Evolutionary conservation across 1,140 invertebrate genomes (phyloP).

Genomic region (Hetaerina americana): DNA sequence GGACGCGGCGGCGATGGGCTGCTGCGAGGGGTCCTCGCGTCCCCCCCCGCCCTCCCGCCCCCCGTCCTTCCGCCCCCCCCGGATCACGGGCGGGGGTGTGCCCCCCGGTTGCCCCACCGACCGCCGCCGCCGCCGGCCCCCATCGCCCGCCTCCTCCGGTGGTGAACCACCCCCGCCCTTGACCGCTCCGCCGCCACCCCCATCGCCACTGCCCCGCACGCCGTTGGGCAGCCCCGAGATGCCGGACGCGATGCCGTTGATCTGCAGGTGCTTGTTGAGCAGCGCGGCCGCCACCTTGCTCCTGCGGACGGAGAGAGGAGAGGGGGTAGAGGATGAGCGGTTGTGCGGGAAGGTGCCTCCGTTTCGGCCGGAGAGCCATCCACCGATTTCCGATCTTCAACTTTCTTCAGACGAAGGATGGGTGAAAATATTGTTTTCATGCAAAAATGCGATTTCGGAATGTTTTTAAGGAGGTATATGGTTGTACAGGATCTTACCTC

Average conservation of each 20-base stretch:
- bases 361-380: too few relatives aligned
- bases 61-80: conserved; percentile 15
- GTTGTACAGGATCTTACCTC: too few relatives aligned
- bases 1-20: conserved; percentile 35
- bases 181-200: neutral
- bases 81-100: conserved; percentile 31
- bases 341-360: too few relatives aligned
- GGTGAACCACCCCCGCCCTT: too few relatives aligned
- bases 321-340: neutral
- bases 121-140: conserved; percentile 34
- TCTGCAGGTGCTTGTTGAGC: conserved; percentile 73
- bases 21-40: neutral
- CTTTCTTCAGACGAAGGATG: too few relatives aligned
- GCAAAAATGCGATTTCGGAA: too few relatives aligned
- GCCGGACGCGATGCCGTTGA: conserved; percentile 64
- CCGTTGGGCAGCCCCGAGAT: conserved; percentile 33
- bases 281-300: conserved; percentile 72
- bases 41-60: neutral
- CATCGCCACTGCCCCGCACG: neutral
- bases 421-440: too few relatives aligned
- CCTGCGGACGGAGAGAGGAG: conserved; percentile 34
- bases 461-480: too few relatives aligned
- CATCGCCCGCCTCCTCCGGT: neutral
- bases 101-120: conserved; percentile 31
- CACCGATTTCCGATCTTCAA: too few relatives aligned